Conservation (phyloP, 2,888 invertebrate genomes). For the Aspidiotus rigidus region DNA sequence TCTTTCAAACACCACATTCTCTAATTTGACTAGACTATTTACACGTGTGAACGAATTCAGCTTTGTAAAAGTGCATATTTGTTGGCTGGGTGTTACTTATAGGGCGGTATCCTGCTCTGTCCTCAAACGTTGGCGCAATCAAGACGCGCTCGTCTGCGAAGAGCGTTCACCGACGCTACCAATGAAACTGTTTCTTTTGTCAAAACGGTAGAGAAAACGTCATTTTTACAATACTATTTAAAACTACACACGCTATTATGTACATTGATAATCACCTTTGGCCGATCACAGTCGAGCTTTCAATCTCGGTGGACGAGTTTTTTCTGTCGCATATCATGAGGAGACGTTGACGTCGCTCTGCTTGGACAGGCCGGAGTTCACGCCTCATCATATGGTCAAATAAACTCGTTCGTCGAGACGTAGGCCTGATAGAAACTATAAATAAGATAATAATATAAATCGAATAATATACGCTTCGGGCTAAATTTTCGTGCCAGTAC, state of each 20-base stretch:
- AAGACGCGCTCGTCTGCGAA: slow-evolving; percentile 72
- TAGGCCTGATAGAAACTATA: too few relatives aligned
- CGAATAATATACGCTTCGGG: too few relatives aligned
- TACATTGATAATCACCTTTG: slow-evolving; percentile 17
- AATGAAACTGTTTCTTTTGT: slow-evolving; percentile 55
- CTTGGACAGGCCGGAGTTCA: too few relatives aligned
- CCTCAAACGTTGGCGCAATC: slow-evolving; percentile 77
- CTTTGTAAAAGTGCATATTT: slow-evolving; percentile 25
- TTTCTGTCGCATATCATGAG: too few relatives aligned
- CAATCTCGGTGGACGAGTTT: neutral
- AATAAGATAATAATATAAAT: too few relatives aligned
- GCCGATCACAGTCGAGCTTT: slow-evolving; percentile 19
- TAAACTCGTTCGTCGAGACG: too few relatives aligned
- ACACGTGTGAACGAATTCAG: slow-evolving; percentile 18
- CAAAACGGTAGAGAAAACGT: slow-evolving; percentile 36
- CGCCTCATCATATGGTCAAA: too few relatives aligned
- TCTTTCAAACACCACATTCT: too few relatives aligned
- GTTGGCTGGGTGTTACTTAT: slow-evolving; percentile 32
- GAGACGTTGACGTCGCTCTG: too few relatives aligned
- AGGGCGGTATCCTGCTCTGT: slow-evolving; percentile 73
- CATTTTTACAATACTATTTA: slow-evolving; percentile 18
- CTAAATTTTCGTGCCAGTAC: too few relatives aligned
- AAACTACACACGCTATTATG: slow-evolving; percentile 25
- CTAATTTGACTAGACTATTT: too few relatives aligned
- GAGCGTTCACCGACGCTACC: slow-evolving; percentile 82